Evolutionary conservation across 2,888 invertebrate species (phyloP), one percentile per base, ranked within the genome.

Genomic region (Meiosimyza decipiens): DNA sequence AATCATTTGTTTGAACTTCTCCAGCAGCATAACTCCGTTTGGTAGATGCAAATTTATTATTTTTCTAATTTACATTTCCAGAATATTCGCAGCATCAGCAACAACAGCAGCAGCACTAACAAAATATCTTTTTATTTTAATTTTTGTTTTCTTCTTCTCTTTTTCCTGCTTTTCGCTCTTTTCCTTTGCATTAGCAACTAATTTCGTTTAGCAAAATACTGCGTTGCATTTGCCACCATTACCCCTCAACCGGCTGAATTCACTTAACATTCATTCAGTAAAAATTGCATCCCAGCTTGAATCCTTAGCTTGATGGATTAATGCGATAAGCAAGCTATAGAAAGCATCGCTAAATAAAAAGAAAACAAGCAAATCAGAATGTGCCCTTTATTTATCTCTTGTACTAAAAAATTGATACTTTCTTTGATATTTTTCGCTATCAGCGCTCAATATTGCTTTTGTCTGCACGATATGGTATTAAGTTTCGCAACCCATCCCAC

Each of bases 141-240:
- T 22, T 2, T 2, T 2, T 2, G 3, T 40, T 2, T 40, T 40
- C 9, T 40, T 40, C 0, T 2, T 40, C 40, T 9, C 9, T 2
- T 40, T 40, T 40, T 7, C 9, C 40, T 40, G 40, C 40, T 40
- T 40, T 49, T 49, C 59, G 57, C 57, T 18, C 50, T 57, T 59
- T 28, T 47, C 55, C 57, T 68, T 68, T 57, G 68, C 68, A 68
- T 68, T 68, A 68, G 33, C 68, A 59, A 68, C 68, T 68, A 68
- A 68, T 68, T 68, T 68, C 57, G 59, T 68, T 68, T 49, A 68
- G 59, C 68, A 33, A 47, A 68, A 68, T 68, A 57, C 49, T 59
- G 68, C 49, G 28, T 11, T 22, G 18, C 49, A 60, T 22, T 60
- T 33, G 5, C 11, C 59, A 22, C 59, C 18, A 2, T 60, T 12